These are phyloP conservation scores for Allophyes oxyacanthae DNA, from an alignment of 2,888 invertebrate species.

Conservation along the genomic window DNA sequence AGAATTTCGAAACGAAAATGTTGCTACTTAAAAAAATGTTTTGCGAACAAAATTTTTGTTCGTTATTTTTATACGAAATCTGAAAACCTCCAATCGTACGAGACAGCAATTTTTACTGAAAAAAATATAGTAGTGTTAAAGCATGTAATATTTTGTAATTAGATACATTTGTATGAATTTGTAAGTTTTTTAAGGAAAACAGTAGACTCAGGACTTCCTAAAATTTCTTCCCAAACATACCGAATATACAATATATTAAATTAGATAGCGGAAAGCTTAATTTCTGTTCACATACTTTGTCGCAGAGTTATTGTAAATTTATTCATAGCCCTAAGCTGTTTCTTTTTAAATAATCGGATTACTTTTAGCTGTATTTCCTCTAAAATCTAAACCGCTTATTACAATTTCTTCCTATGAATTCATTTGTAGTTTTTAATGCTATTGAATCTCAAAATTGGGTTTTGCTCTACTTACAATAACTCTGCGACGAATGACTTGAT, in stretches of 20 bases:
- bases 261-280: conserved; percentile 4
- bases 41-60: conserved; percentile 35
- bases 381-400: conserved; percentile 16
- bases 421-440: conserved; percentile 18
- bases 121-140: conserved; percentile 29
- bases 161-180: conserved; percentile 53
- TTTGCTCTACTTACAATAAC: conserved; percentile 17
- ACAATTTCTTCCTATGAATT: conserved; percentile 35
- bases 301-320: conserved; percentile 36
- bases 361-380: background rate
- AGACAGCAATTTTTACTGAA: conserved; percentile 3
- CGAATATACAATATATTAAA: background rate
- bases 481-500: conserved; percentile 31
- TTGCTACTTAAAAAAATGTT: conserved; percentile 38
- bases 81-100: background rate
- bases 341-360: conserved; percentile 8
- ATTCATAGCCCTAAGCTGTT: conserved; percentile 4
- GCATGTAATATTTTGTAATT: conserved; percentile 49
- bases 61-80: conserved; percentile 47
- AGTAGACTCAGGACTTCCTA: conserved; percentile 18
- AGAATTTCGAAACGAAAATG: conserved; percentile 29
- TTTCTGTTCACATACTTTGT: background rate
- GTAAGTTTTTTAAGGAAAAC: conserved; percentile 34
- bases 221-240: conserved; percentile 36
- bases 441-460: conserved; percentile 27